phyloP scores from a whole-genome alignment of 2,113 vertebrate species.

The Nanorana parkeri region DNA sequence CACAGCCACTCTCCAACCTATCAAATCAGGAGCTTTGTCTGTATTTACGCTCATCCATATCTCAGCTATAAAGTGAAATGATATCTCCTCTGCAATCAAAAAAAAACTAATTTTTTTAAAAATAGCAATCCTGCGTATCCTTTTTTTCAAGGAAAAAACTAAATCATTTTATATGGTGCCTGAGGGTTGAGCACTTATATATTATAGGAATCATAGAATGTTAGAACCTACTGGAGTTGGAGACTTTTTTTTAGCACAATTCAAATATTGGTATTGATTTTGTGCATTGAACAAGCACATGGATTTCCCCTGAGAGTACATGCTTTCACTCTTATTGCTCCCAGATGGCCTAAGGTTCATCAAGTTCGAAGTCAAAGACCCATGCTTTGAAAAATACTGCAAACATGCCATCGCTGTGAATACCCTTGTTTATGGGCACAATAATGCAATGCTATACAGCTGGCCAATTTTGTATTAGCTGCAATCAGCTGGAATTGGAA shows the following conservation, averaged over 20 bases:
- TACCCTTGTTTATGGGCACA: neutral
- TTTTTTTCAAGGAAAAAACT: slow-evolving; percentile 11
- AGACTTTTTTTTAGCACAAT: slow-evolving; percentile 18
- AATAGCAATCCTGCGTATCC: neutral
- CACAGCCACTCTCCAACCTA: too few species aligned
- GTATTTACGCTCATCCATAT: too few species aligned
- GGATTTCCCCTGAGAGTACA: slow-evolving; percentile 40
- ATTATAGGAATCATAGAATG: slow-evolving; percentile 9
- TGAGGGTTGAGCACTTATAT: slow-evolving; percentile 20
- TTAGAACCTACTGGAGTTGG: slow-evolving; percentile 19
- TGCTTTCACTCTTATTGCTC: slow-evolving; percentile 41
- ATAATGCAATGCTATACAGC: neutral
- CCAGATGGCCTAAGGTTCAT: slow-evolving; percentile 23
- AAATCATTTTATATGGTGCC: slow-evolving; percentile 19
- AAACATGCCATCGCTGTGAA: neutral
- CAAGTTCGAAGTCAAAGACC: slow-evolving; percentile 13
- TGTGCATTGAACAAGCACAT: slow-evolving; percentile 40
- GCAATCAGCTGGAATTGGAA: neutral
- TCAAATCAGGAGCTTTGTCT: too few species aligned
- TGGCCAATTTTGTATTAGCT: neutral
- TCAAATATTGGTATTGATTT: slow-evolving; percentile 44
- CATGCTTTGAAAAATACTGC: slow-evolving; percentile 9
- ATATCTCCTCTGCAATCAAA: too few species aligned
- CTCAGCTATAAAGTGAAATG: too few species aligned
- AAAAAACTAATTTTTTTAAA: too few species aligned